Evolutionary conservation across 2,113 vertebrate species (phyloP), one percentile per base, ranked within the genome.

Genomic region (Catharus minimus): DNA sequence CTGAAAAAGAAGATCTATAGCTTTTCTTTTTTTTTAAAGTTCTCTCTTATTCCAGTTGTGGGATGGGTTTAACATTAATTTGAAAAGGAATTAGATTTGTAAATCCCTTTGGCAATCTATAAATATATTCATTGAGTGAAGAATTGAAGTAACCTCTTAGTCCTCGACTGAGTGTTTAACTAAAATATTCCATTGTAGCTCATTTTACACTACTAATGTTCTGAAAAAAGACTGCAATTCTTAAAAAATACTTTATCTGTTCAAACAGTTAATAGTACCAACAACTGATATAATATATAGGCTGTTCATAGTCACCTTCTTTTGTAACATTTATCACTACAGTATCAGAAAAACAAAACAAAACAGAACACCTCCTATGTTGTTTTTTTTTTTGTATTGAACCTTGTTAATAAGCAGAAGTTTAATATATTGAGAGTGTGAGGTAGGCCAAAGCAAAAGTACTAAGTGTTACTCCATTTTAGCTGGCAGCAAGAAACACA

Each of bases 401-500:
- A 33, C 20, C 38, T 85, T 84, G 73, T 56, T 84, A 65, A 55
- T 68, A 82, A 92, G 43, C 38, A 60, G n/a, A 84, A 84, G 28
- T 77, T 36, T 50, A 84, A 76, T 62, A 39, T 36, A 36, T 5
- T 28, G 2, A 57, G 52, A 60, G 65, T 27, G 39, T 61, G 44
- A 44, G 86, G 57, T 77, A 88, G 87, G 86, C 62, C 90, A 92
- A 65, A 39, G 26, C 7, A 67, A 38, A 77, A 91, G 74, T 26
- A 46, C 33, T 69, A 75, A 68, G 58, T 84, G 79, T 95, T 93
- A 61, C 87, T 96, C 91, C 72, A 92, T 91, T 93, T 94, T 92
- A 61, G 53, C 78, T 94, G 58, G 22, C 79, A 89, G 81, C 66
- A 58, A 41, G 30, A 46, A 81, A 58, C 57, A 83, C 68, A 41